phyloP scores from a whole-genome alignment of 2,113 vertebrate genomes.

The Oryctolagus cuniculus region DNA sequence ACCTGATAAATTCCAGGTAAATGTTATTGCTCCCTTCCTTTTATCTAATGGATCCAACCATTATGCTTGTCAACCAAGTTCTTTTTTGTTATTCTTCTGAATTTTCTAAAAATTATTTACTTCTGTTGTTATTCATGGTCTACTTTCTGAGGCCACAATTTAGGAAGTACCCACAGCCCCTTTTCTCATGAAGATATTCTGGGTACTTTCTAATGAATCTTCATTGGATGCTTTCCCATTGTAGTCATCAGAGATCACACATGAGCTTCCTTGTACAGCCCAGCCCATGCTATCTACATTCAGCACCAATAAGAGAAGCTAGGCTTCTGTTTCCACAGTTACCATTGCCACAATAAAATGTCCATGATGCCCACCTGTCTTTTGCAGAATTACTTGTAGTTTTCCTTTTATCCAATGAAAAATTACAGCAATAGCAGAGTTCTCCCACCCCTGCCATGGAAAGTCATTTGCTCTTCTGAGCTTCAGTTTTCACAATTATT shows the following conservation, averaged over 20 bases:
- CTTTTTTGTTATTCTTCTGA: neutral
- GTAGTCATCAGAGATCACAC: neutral
- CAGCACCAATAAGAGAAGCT: neutral
- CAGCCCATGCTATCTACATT: neutral
- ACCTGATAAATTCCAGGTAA: neutral
- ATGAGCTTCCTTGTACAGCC: neutral
- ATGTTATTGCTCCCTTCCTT: neutral
- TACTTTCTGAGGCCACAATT: neutral
- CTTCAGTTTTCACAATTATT: neutral
- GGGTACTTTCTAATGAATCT: slow-evolving; percentile 24
- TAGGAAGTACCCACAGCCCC: slow-evolving; percentile 34
- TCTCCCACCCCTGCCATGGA: neutral
- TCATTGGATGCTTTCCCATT: neutral
- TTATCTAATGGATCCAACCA: neutral
- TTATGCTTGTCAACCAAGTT: neutral
- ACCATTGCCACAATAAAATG: neutral
- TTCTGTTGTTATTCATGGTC: neutral
- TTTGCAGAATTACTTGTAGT: neutral
- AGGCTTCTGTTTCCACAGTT: neutral
- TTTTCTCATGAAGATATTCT: slow-evolving; percentile 41
- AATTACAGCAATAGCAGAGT: neutral
- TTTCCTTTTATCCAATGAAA: slow-evolving; percentile 8
- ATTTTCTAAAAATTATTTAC: neutral
- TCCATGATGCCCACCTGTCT: neutral
- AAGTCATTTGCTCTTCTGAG: neutral